Conservation (phyloP, 92 coral and sea anemone genomes). For the Hydrozoanthus gracilis region DNA sequence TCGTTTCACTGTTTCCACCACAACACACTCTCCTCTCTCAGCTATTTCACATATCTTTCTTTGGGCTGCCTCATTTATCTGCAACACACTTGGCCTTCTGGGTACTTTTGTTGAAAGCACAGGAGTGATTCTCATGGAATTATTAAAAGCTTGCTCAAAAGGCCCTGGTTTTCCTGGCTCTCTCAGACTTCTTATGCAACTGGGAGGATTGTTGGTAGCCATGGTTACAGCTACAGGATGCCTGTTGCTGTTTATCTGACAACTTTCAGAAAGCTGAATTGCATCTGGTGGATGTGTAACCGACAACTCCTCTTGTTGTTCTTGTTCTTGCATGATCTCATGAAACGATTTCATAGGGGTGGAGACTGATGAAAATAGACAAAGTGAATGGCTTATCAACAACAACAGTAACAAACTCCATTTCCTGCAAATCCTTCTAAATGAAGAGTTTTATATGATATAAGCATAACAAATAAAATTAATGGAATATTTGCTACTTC, state of each 20-base stretch:
- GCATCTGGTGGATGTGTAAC: neutral
- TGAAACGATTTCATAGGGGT: neutral
- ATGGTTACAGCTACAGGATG: neutral
- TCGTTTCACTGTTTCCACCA: slow-evolving; percentile 69
- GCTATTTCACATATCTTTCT: slow-evolving; percentile 66
- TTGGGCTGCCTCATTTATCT: slow-evolving; percentile 67
- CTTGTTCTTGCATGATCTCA: slow-evolving; percentile 49
- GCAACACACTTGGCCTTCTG: slow-evolving; percentile 28
- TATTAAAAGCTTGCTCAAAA: slow-evolving; percentile 54
- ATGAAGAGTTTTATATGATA: too few species aligned
- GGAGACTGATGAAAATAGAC: neutral
- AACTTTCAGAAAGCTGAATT: neutral
- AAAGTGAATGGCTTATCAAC: neutral
- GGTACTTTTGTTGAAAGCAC: neutral
- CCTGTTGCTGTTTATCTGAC: neutral
- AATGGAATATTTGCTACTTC: too few species aligned
- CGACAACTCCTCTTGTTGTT: slow-evolving; percentile 30
- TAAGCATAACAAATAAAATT: too few species aligned
- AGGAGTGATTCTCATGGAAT: slow-evolving; percentile 36
- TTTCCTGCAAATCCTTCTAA: too few species aligned
- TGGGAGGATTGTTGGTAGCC: neutral
- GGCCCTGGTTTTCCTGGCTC: slow-evolving; percentile 55
- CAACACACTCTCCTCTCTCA: slow-evolving; percentile 68
- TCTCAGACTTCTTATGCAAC: slow-evolving; percentile 17
- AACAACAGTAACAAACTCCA: too few species aligned